Conservation (phyloP, 2,888 invertebrate species). For the Colletes collaris region DNA sequence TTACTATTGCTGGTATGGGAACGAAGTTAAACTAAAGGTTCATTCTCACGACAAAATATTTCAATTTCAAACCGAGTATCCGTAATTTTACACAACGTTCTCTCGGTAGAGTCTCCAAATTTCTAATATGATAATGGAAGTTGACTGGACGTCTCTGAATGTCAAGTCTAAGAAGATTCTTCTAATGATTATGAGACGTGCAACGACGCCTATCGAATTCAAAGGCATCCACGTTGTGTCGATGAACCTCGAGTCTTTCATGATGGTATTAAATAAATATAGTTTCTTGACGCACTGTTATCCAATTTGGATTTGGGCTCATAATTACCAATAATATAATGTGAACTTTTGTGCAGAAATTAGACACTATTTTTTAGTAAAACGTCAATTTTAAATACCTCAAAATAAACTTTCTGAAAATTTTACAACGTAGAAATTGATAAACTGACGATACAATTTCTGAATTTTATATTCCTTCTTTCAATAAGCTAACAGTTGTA, state of each 20-base stretch:
- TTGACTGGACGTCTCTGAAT: slow-evolving; percentile 29
- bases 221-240: slow-evolving; percentile 27
- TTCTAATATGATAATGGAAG: slow-evolving; percentile 13
- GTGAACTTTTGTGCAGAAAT: no score
- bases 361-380: no score
- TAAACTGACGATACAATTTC: no score
- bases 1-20: slow-evolving; percentile 61
- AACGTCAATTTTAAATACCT: no score
- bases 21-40: slow-evolving; percentile 48
- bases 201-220: slow-evolving; percentile 44
- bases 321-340: no score
- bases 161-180: slow-evolving; percentile 21
- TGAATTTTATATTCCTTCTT: no score
- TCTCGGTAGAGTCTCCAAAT: slow-evolving; percentile 26
- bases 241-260: slow-evolving; percentile 48
- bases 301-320: no score
- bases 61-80: neutral
- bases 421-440: no score
- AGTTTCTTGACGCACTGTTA: neutral
- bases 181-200: slow-evolving; percentile 39
- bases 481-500: no score
- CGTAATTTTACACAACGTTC: neutral
- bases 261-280: neutral
- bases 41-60: neutral
- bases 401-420: no score